These are phyloP conservation scores for Nemotelus nigrinus DNA, from an alignment of 2,888 invertebrate genomes.

Conservation along the genomic window DNA sequence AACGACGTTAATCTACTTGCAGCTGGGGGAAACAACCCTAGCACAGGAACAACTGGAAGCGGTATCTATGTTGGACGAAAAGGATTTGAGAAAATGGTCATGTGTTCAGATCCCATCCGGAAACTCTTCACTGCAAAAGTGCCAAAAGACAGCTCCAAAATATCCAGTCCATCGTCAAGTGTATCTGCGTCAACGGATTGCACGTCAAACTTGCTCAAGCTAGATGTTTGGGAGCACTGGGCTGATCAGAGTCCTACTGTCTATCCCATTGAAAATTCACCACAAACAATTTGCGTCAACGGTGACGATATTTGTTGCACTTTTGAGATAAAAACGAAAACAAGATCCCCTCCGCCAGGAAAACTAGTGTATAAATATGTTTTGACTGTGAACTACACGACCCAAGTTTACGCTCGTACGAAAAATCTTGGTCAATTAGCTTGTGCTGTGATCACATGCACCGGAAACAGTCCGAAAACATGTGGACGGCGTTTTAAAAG, in stretches of 20 bases:
- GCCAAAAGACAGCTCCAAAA: conserved; percentile 37
- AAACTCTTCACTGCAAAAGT: conserved; percentile 46
- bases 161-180: conserved; percentile 14
- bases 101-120: conserved; percentile 57
- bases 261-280: conserved; percentile 23
- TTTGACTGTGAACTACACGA: conserved; percentile 44
- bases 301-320: conserved; percentile 54
- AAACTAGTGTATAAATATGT: conserved; percentile 44
- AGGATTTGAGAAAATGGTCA: conserved; percentile 44
- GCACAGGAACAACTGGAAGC: conserved; percentile 73
- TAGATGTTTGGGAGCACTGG: conserved; percentile 39
- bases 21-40: conserved; percentile 74
- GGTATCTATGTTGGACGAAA: conserved; percentile 76
- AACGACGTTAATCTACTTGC: conserved; percentile 76
- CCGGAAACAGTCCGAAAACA: conserved; percentile 51
- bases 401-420: conserved; percentile 9
- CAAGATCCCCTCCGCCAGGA: conserved; percentile 35
- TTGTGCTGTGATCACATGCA: conserved; percentile 65
- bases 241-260: neutral
- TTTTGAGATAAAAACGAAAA: conserved; percentile 50
- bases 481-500: conserved; percentile 56
- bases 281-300: conserved; percentile 40
- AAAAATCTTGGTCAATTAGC: conserved; percentile 47
- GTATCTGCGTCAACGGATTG: conserved; percentile 6
- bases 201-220: conserved; percentile 39